A percentile compares a stretch with the other conserved stretches of the same genome.
Conservation (phyloP, 2,113 vertebrate genomes). For the Cavia aperea region DNA sequence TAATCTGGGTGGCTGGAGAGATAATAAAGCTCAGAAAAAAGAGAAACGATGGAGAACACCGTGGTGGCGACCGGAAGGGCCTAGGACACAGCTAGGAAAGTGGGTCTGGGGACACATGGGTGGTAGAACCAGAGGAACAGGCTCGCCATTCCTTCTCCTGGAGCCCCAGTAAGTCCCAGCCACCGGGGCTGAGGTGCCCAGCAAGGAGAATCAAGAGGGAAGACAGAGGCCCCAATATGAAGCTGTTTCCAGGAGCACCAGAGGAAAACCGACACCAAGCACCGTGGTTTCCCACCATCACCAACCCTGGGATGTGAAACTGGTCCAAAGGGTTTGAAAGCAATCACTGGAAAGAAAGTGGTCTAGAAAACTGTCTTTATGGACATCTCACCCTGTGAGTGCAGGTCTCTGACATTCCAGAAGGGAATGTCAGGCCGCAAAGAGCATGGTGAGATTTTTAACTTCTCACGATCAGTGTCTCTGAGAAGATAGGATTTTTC, state of each 20-base stretch:
- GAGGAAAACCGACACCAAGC: not conserved
- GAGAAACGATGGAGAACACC: not conserved
- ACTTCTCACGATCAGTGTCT: not conserved
- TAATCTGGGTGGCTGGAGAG: not conserved
- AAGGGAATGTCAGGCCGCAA: not conserved
- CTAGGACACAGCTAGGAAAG: not conserved
- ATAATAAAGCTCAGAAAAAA: not conserved
- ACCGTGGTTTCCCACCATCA: rapidly evolving
- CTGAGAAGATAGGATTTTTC: not conserved
- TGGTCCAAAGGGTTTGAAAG: not conserved
- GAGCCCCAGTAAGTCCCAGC: rapidly evolving
- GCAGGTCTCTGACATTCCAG: not conserved
- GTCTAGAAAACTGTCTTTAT: not conserved
- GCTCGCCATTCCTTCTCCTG: not conserved
- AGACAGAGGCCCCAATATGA: rapidly evolving
- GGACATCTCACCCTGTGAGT: not conserved
- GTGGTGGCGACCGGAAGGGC: not conserved
- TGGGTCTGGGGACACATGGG: not conserved
- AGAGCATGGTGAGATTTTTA: not conserved
- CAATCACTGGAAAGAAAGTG: not conserved
- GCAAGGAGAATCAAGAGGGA: not conserved
- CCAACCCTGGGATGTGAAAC: not conserved
- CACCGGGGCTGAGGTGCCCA: rapidly evolving
- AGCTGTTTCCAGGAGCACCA: not conserved
- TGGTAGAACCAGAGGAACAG: not conserved